Conservation (phyloP, 2,888 invertebrate species). For the Caenorhabditis becei region DNA sequence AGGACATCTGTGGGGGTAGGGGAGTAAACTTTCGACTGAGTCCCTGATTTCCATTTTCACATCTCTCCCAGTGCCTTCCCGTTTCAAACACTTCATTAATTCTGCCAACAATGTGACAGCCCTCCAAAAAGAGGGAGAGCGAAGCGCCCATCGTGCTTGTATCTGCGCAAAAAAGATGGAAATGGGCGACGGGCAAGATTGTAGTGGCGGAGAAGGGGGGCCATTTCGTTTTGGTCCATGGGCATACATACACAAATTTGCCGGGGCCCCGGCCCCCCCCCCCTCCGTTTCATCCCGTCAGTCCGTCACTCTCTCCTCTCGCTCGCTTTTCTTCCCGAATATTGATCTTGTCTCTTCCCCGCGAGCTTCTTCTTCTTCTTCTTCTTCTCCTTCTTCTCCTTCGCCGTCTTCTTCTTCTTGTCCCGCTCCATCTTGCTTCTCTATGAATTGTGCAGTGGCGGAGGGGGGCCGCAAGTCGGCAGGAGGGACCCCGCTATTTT, state of each 20-base stretch:
- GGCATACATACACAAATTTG: conserved; percentile 49
- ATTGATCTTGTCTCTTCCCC: conserved; percentile 34
- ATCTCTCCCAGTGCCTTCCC: too few relatives aligned
- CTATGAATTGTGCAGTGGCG: conserved; percentile 47
- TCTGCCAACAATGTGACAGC: neutral
- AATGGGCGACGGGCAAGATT: conserved; percentile 7
- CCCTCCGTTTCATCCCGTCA: conserved; percentile 1
- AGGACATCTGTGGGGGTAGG: conserved; percentile 31
- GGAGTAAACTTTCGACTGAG: too few relatives aligned
- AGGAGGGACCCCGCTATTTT: conserved; percentile 44
- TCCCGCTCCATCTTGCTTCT: conserved; percentile 19
- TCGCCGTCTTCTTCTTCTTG: neutral
- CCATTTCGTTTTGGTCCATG: conserved; percentile 39
- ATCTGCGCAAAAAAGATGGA: conserved; percentile 10
- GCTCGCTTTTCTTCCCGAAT: conserved; percentile 20
- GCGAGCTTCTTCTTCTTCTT: conserved; percentile 27
- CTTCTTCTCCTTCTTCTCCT: conserved; percentile 25
- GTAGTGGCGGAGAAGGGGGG: neutral
- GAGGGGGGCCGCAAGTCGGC: neutral
- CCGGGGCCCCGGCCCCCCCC: conserved; percentile 18
- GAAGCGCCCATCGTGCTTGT: neutral
- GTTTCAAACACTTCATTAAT: neutral
- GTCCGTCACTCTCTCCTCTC: conserved; percentile 35
- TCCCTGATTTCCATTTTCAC: too few relatives aligned
- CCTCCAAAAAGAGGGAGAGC: conserved; percentile 14